These are phyloP conservation scores for Colossoma macropomum DNA, from an alignment of 2,113 vertebrate genomes.

Conservation along the genomic window DNA sequence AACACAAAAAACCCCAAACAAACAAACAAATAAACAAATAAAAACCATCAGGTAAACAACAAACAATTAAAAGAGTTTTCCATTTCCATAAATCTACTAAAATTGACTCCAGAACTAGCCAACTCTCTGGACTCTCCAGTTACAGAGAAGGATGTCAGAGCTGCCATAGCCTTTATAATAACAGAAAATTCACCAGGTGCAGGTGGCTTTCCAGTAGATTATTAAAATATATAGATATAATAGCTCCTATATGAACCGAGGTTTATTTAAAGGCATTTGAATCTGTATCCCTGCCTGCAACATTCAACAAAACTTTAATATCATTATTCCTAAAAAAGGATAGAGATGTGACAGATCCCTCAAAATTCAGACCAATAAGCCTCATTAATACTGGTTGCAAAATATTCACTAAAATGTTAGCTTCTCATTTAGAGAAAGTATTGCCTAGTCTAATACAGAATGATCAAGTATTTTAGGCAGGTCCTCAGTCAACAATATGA, in stretches of 20 bases:
- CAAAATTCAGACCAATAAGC: conserved; percentile 16
- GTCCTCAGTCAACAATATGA: background rate
- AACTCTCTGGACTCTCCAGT: background rate
- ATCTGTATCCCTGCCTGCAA: background rate
- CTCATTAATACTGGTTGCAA: conserved; percentile 16
- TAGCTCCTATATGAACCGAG: background rate
- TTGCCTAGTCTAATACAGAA: background rate
- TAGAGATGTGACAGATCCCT: background rate
- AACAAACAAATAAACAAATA: too few species aligned
- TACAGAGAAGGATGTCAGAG: background rate
- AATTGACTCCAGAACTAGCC: background rate
- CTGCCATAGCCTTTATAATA: background rate
- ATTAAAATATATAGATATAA: background rate
- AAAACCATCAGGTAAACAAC: too few species aligned
- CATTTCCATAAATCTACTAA: too few species aligned
- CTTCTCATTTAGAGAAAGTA: background rate
- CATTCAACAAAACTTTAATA: conserved; percentile 5
- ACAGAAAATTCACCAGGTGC: too few species aligned
- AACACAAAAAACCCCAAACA: too few species aligned
- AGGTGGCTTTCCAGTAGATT: background rate
- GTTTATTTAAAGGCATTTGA: too few species aligned
- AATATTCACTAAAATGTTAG: background rate
- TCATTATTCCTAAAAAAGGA: background rate
- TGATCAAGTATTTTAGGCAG: background rate
- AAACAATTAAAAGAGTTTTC: background rate